Evolutionary conservation across 2,888 invertebrate species (phyloP), one percentile per base, ranked within the genome.

Genomic region (Melieria picta): DNA sequence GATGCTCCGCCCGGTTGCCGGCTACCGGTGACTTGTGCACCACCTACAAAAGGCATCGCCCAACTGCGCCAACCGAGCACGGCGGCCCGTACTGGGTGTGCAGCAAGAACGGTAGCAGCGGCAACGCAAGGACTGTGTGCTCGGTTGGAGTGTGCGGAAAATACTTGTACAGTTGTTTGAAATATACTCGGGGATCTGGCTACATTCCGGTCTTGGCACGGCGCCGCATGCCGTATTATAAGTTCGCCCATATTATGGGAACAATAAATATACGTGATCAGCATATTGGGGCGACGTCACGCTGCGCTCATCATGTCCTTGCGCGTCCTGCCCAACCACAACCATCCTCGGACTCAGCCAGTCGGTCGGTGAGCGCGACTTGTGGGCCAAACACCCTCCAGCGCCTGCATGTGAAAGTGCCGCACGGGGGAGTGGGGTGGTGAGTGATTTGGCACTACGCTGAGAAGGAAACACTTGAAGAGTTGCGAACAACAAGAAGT

Each of bases 211-310:
- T 62, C 50, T 16, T 47, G 7, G 52, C 63, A 50, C 61, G 56
- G 9, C 30, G 46, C 50, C 65, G 16, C 52, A 43, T 63, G 60
- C 7, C 47, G 65, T 50, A 68, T 60, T 72, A 65, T 72, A 74
- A 72, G 69, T 80, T 82, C 82, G 82, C 82, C 84, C 84, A 84
- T 83, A 84, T 84, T 84, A 84, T 84, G 78, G 81, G 80, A 84
- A 85, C 84, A 85, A 85, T 83, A 83, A 85, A 84, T 84, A 81
- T 80, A 85, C 85, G 86, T 85, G 85, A 82, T 83, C 82, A 83
- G 85, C 82, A 85, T 85, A 80, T 79, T 76, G 78, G 82, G 79
- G 80, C 77, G 71, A 76, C 76, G 72, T 72, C 76, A 79, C 76
- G 73, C 75, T 70, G 74, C 76, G 76, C 74, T 75, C 74, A 70